Conservation (phyloP, 2,113 vertebrate species). For the Chroicocephalus ridibundus region DNA sequence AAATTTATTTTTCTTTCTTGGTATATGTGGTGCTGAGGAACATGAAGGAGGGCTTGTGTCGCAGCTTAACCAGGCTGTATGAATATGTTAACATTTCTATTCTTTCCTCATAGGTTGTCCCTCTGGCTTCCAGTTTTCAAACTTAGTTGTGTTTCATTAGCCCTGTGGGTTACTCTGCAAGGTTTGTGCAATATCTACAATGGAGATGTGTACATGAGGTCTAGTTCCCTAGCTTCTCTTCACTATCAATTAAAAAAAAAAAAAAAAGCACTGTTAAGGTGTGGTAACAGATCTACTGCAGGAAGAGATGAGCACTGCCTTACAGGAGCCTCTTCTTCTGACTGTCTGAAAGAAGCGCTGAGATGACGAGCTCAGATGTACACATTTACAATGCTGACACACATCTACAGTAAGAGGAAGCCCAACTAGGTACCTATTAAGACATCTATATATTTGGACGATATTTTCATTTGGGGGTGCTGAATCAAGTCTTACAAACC, state of each 20-base stretch:
- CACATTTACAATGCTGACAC: not conserved
- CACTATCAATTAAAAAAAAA: not conserved
- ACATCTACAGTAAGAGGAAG: not conserved
- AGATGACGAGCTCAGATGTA: not conserved
- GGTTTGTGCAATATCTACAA: too few relatives aligned
- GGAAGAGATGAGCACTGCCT: not conserved
- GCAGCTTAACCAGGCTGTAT: not conserved
- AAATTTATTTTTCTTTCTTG: not conserved
- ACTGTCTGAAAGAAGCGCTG: not conserved
- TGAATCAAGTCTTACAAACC: not conserved
- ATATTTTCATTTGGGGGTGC: not conserved
- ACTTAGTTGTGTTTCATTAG: not conserved
- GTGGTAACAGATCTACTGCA: not conserved
- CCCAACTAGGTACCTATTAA: not conserved
- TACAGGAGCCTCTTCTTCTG: not conserved
- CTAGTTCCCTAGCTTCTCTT: not conserved
- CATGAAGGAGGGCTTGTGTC: not conserved
- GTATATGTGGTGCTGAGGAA: not conserved
- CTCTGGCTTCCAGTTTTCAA: not conserved
- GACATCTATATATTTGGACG: not conserved
- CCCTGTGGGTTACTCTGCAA: not conserved
- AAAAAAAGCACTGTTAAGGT: not conserved
- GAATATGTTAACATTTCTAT: not conserved
- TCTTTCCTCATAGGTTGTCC: not conserved
- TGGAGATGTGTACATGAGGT: not conserved